Conservation (phyloP, 2,113 vertebrate genomes). For the Fukomys damarensis region DNA sequence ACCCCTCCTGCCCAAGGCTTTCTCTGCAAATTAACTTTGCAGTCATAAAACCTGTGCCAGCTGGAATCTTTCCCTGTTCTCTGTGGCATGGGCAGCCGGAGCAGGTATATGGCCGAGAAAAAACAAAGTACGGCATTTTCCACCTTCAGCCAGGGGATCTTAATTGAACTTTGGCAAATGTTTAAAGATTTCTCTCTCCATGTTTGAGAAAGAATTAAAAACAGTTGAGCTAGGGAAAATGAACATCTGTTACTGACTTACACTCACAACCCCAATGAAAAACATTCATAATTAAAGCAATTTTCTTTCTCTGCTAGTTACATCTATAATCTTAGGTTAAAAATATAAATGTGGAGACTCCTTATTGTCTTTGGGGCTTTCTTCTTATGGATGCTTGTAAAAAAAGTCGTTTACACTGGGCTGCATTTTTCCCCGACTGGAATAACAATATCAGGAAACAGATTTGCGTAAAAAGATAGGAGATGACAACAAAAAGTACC, state of each 20-base stretch:
- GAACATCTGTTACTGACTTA: conserved; percentile 87
- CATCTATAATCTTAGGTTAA: conserved; percentile 83
- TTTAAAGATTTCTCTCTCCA: conserved; percentile 87
- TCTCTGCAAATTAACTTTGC: conserved; percentile 84
- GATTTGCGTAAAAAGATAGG: conserved; percentile 84
- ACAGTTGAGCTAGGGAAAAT: conserved; percentile 84
- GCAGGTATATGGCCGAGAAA: conserved; percentile 81
- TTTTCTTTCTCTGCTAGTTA: conserved; percentile 82
- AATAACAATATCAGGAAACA: conserved; percentile 83
- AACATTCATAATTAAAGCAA: conserved; percentile 85
- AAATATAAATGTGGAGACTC: conserved; percentile 80
- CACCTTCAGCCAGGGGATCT: conserved; percentile 84
- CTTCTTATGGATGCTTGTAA: conserved; percentile 74
- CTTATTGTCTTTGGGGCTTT: conserved; percentile 80
- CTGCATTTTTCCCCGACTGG: background rate
- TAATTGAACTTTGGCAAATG: conserved; percentile 88
- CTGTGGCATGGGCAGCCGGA: conserved; percentile 70
- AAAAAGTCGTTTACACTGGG: conserved; percentile 63
- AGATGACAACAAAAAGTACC: conserved; percentile 77
- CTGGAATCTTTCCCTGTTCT: conserved; percentile 80
- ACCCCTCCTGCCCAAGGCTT: conserved; percentile 82
- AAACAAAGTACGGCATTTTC: conserved; percentile 86
- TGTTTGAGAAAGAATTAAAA: conserved; percentile 87
- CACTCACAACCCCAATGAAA: conserved; percentile 82
- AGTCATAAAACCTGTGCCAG: conserved; percentile 84